Conservation (phyloP, 1,140 invertebrate species). For the Bombus superbus region DNA sequence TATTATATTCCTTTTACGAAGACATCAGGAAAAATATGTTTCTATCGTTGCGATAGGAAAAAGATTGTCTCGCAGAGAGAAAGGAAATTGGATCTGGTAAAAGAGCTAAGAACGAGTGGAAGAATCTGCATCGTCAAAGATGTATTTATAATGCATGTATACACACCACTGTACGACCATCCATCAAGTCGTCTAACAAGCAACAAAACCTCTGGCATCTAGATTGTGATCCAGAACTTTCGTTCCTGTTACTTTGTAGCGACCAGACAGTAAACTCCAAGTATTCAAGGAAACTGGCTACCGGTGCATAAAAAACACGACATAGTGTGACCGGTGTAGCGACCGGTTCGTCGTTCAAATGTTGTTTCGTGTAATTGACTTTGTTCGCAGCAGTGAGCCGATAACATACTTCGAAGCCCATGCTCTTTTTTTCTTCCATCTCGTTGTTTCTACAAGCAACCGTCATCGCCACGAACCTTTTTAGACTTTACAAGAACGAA, state of each 20-base stretch:
- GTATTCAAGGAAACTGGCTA: background rate
- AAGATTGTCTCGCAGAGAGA: too few relatives aligned
- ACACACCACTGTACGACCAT: background rate
- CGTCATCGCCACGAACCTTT: background rate
- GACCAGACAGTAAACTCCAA: background rate
- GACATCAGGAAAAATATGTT: too few relatives aligned
- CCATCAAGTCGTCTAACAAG: background rate
- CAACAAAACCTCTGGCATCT: background rate
- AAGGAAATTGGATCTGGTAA: too few relatives aligned
- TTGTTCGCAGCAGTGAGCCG: background rate
- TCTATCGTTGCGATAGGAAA: too few relatives aligned
- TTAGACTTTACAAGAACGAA: background rate
- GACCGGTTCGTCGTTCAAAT: background rate
- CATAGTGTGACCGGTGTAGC: background rate
- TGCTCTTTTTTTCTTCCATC: background rate
- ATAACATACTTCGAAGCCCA: background rate
- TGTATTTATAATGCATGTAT: background rate
- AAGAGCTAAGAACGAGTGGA: background rate
- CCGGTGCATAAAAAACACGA: background rate
- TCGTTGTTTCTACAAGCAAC: background rate
- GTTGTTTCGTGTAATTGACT: conserved; percentile 22
- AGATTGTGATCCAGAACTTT: background rate
- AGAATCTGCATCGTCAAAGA: background rate
- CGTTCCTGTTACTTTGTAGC: background rate
- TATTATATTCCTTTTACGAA: too few relatives aligned